Evolutionary conservation across 2,888 invertebrate species (phyloP).

Genomic region (Synergus umbraculus): DNA sequence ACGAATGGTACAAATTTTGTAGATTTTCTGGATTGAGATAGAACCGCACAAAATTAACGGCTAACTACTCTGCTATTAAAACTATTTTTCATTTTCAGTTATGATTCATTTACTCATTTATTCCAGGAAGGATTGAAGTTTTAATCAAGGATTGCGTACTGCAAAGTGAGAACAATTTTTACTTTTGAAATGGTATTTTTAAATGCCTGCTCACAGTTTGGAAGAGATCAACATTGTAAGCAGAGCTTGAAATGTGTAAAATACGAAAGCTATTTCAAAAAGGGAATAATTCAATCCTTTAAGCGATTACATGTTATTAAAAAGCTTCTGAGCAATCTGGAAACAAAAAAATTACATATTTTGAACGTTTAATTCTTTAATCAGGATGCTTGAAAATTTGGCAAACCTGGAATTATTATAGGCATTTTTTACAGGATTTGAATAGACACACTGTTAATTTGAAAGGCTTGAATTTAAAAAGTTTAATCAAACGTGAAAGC

Average conservation of each 20-base stretch:
- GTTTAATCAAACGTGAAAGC: neutral
- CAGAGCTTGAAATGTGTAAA: no score
- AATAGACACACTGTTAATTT: no score
- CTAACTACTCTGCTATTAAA: neutral
- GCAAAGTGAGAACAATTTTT: neutral
- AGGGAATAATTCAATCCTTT: neutral
- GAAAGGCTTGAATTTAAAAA: no score
- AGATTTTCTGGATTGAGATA: neutral
- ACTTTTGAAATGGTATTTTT: neutral
- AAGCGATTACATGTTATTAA: neutral
- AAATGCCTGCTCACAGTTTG: neutral
- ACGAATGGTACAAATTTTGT: neutral
- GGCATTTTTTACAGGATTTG: no score
- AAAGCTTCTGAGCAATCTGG: no score
- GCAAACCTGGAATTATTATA: no score
- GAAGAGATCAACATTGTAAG: no score
- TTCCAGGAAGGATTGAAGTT: no score
- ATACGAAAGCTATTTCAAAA: neutral
- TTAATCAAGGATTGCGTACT: neutral
- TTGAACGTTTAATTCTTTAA: no score
- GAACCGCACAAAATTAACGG: neutral
- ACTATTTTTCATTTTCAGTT: slow-evolving; percentile 15
- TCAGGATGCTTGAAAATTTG: no score
- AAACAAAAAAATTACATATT: no score
- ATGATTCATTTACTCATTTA: neutral